A percentile compares a stretch with the other conserved stretches of the same genome.
phyloP scores from a whole-genome alignment of 2,888 invertebrate species.

The Dendrolimus houi region DNA sequence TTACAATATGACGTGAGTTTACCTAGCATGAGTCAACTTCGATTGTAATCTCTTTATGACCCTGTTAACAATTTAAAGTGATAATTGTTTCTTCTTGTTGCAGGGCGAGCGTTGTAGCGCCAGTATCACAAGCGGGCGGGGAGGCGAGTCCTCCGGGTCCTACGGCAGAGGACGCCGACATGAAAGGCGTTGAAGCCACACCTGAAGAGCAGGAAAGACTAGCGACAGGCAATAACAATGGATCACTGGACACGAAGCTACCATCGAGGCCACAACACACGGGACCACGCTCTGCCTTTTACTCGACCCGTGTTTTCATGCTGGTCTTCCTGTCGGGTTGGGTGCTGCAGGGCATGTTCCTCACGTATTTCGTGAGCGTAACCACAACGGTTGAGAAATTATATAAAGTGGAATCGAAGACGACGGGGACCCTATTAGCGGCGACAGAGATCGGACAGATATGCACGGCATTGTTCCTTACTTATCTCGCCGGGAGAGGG shows the following conservation, averaged over 20 bases:
- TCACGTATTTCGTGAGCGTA: constrained; percentile 95
- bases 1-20: constrained; percentile 59
- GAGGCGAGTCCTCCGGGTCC: constrained; percentile 53
- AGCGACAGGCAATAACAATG: constrained; percentile 80
- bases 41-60: no score
- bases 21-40: constrained; percentile 3
- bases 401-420: constrained; percentile 93
- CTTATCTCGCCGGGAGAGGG: constrained; percentile 93
- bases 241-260: constrained; percentile 84
- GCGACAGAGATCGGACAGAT: constrained; percentile 96
- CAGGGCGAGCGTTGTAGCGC: constrained; percentile 54
- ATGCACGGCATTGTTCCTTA: constrained; percentile 89
- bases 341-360: constrained; percentile 93
- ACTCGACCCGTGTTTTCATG: constrained; percentile 92
- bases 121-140: constrained; percentile 49
- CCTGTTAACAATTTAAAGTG: no score
- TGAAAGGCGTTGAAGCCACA: constrained; percentile 70
- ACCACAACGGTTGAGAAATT: constrained; percentile 95
- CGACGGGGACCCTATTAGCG: constrained; percentile 91
- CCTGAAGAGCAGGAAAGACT: constrained; percentile 68
- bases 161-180: constrained; percentile 56
- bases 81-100: constrained; percentile 37
- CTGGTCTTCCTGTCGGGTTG: constrained; percentile 91
- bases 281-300: constrained; percentile 81
- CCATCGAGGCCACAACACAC: constrained; percentile 73